Base-by-base conservation (phyloP, 2,888 invertebrate genomes). In the Pachymerium ferrugineum region DNA sequence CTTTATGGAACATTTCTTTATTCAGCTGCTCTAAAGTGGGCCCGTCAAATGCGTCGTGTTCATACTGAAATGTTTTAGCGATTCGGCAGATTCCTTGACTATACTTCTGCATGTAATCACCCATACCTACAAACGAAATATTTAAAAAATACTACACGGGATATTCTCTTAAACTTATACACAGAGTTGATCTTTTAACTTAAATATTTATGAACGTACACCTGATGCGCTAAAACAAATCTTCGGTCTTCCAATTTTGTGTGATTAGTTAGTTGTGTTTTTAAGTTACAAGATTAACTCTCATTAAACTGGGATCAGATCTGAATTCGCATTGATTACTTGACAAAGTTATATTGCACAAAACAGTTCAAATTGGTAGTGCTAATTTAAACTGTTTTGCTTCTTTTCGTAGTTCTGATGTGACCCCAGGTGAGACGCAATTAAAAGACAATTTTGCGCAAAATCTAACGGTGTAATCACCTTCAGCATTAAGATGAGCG, bases 401-500 rank as follows among this genome's bases (percentile, higher is more conserved):
- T 35, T 12, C 10, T 12, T 35, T 35, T 35, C 12, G 38, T 35
- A 35, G 38, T 12, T 35, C 12, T 35, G 10, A 10, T 12, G 38
- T 35, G 12, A 12, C 38, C 38, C 12, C 38, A 35, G 10, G 38
- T 35, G 10, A 35, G 12, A 35, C 38, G 12, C 12, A 12, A 35
- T 35, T 12, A 35, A 10, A 35, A 35, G 10, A 10, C 10, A 35
- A 35, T 35, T 12, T 12, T 12, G 38, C 12, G 38, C 12, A 35
- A 35, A 10, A 12, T 35, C 10, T 12, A 12, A 12, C 10, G 25
- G 10, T 42, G 6, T n/a, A 47, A 33, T 73, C 78, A 84, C 95
- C 95, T 83, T 94, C 92, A 12, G 97, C 96, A 82, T 98, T 98
- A 75, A 97, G 86, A 83, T 96, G 96, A 0, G 93, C 92, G 0